Evolutionary conservation across 2,113 vertebrate genomes (phyloP), one percentile per base, ranked within the genome.

Genomic region (Nannospalax galili): DNA sequence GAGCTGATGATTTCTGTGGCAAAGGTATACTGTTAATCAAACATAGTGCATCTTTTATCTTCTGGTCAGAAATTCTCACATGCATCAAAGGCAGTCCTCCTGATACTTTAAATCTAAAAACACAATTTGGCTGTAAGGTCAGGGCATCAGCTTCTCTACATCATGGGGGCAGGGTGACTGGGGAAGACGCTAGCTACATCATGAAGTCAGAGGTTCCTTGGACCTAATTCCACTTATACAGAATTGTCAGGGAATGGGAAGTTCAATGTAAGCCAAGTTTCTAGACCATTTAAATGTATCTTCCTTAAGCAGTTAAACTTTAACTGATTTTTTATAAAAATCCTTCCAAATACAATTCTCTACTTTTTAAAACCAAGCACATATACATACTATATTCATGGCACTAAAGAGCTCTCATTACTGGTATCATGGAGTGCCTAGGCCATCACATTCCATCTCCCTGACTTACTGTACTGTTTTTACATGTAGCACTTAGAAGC

Each of bases 21-120:
- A 99, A 98, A 0, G 99, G 99, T 96, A 99, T 98, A 97, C 99
- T 99, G 73, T 99, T 97, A 24, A 99, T 96, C 90, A 99, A 98
- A 84, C 98, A 98, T 14, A 98, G 94, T 48, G 99, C 90, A 7
- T 98, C 98, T 81, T 98, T 99, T 85, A 99, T 99, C 98, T 99
- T 99, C 98, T 98, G 98, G 96, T 99, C 99, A 0, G 99, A 99
- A 92, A 99, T 98, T 93, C 98, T 99, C 62, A 99, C 69, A 3
- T 99, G 99, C 91, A 99, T 97, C 95, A 99, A 96, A 1, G 99
- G 99, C 94, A 99, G 99, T 75, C 99, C 99, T 20, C 99, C 99
- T 0, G 98, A 99, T 17, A 99, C 98, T 97, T 99, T 99, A 97
- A 99, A 99, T 97, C 99, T 99, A 73, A 30, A 95, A 90, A 87